Percentiles rank a stretch among this genome's conserved stretches.
These are phyloP conservation scores for Neocrepidodera transversa DNA, from an alignment of 2,888 invertebrate species.

Conservation along the genomic window DNA sequence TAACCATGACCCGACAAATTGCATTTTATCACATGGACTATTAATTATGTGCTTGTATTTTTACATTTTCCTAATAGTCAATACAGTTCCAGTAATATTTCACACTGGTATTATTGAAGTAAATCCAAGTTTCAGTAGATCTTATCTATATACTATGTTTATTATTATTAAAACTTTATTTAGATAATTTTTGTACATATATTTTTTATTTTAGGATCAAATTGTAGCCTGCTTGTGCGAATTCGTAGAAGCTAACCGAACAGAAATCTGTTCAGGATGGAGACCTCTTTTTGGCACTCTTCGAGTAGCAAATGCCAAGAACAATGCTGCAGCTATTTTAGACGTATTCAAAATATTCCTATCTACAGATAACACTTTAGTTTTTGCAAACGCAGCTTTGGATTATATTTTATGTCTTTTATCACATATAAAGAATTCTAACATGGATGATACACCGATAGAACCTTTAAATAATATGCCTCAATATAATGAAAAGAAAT, in stretches of 20 bases:
- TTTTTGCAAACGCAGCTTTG: conserved; percentile 92
- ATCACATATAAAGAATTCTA: conserved; percentile 76
- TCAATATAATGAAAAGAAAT: conserved; percentile 41
- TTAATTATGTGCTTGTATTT: no score
- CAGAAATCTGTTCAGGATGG: conserved; percentile 96
- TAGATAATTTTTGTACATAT: no score
- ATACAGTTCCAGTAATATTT: no score
- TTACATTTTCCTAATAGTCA: no score
- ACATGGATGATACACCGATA: conserved; percentile 55
- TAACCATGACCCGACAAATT: no score
- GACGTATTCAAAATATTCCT: conserved; percentile 96
- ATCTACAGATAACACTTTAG: conserved; percentile 89
- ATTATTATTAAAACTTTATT: no score
- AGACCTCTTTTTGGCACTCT: conserved; percentile 93
- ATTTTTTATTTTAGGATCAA: conserved; percentile 65
- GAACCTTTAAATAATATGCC: conserved; percentile 51
- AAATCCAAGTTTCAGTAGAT: no score
- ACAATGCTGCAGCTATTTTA: conserved; percentile 74
- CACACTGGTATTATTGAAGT: no score
- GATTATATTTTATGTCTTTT: conserved; percentile 92
- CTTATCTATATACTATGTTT: no score
- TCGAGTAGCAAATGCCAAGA: conserved; percentile 78
- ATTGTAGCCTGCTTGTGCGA: conserved; percentile 95
- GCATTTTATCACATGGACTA: no score
- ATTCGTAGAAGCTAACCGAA: conserved; percentile 92